Conservation (phyloP, 2,113 vertebrate species). For the Vulpes lagopus region DNA sequence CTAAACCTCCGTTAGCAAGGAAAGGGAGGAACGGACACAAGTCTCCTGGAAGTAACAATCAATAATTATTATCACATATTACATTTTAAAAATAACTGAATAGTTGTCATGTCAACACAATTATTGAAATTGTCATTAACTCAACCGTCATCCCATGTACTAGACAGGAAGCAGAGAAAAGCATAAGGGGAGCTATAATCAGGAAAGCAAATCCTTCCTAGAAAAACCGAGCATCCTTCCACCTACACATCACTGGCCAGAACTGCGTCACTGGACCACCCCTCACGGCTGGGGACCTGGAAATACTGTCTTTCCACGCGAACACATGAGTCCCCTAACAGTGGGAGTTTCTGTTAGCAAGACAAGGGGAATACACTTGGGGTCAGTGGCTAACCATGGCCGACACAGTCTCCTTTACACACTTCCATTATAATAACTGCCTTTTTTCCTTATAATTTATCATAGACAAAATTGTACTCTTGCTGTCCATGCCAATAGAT, state of each 20-base stretch:
- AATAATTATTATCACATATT: background rate
- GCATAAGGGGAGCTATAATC: background rate
- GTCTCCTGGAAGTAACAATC: background rate
- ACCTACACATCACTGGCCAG: background rate
- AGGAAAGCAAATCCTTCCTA: background rate
- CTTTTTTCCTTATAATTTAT: background rate
- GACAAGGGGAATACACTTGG: background rate
- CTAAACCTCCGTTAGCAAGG: background rate
- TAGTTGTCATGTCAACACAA: background rate
- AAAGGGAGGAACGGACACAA: background rate
- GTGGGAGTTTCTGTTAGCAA: background rate
- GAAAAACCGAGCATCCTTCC: background rate
- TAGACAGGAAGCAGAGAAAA: background rate
- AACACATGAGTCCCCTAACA: background rate
- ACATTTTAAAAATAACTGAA: background rate
- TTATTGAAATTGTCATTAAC: background rate
- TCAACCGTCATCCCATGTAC: background rate
- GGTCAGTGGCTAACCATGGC: background rate
- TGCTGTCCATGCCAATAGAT: background rate
- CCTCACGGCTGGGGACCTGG: background rate
- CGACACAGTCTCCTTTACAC: background rate
- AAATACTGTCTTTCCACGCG: background rate
- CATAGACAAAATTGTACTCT: background rate
- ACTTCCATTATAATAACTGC: background rate
- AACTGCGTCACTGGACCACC: background rate